Base-by-base conservation (phyloP, 2,113 vertebrate species). In the Notarius lentiginosus region DNA sequence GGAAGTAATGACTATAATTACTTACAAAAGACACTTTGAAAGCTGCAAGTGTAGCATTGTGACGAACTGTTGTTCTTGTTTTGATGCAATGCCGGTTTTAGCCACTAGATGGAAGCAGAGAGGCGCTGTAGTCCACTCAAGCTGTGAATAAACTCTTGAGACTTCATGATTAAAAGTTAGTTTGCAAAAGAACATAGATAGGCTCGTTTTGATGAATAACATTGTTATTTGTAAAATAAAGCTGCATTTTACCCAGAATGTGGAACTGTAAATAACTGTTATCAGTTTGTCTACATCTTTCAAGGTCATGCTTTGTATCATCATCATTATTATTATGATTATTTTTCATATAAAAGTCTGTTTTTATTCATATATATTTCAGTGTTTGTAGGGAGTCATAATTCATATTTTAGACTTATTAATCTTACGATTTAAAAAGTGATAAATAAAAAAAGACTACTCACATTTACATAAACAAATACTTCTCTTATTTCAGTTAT, bases 101-200 rank as follows among this genome's bases (percentile, higher is more conserved):
- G 61, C 34, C 84, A 83, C 61, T 17, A 86, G 88, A 86, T 73
- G 73, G 55, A 47, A 83, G 84, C 80, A 86, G 24, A 79, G 53
- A 79, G 53, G 51, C n/a, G 76, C 27, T 30, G 58, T 12, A 17
- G 14, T 49, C 6, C 22, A 58, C 5, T 7, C 18, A 51, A 76
- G 8, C 12, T 68, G 63, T 30, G 63, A n/a, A 65, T 11, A n/a
- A n/a, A 34, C 18, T 41, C 10, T 0, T 73, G 34, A 10, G 18
- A 41, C 6, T 72, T 34, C 4, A 18, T 70, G n/a, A 66, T 66
- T 66, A 66, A 10, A 66, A 66, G 6, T 66, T 14, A 66, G 7
- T 22, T 7, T 61, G 55, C 12, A 56, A 56, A 56, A 41, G 34
- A 41, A 41, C 34, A 41, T 41, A 41, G 34, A 41, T 41, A 2